Base-by-base conservation (phyloP, 2,888 invertebrate genomes). In the Neria commutata region DNA sequence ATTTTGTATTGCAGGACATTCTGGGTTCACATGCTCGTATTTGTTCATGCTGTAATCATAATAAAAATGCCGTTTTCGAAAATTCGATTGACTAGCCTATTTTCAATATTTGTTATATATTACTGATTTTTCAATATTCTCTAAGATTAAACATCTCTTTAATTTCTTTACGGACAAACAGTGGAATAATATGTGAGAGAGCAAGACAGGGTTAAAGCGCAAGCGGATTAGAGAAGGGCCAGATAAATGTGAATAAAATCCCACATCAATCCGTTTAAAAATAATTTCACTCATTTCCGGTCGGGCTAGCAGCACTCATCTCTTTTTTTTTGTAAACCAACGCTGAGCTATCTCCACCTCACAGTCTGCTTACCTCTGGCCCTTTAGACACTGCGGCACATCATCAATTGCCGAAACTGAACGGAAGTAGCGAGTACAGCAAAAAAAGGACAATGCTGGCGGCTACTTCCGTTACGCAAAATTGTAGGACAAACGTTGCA, bases 261-360 rank as follows among this genome's bases (percentile, higher is more conserved):
- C 37, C 42, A 61, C 66, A 63, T 67, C 65, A 64, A 61, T 69
- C 62, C 70, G 70, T 70, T 71, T 73, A 70, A 67, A 73, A 71
- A 73, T 70, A 72, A 73, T 72, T 71, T 73, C 64, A 49, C 63
- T 63, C 46, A 61, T 65, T 73, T 73, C 72, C 72, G 68, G 63
- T 68, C 63, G 60, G 67, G 61, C 67, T 69, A 66, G 50, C 66
- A 64, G 62, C 54, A 57, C 71, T 69, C 69, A 69, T 69, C 71
- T 67, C 67, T 17, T 21, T 42, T 47, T 48, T 21, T 33, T n/a
- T n/a, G n/a, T n/a, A n/a, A n/a, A n/a, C n/a, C n/a, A n/a, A n/a
- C n/a, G n/a, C n/a, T n/a, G n/a, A n/a, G n/a, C n/a, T n/a, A n/a
- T n/a, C n/a, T n/a, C n/a, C n/a, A n/a, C n/a, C n/a, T n/a, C n/a